A percentile compares a stretch with the other conserved stretches of the same genome.
These are phyloP conservation scores for Phaethornis superciliosus DNA, from an alignment of 2,113 vertebrate species.

Conservation along the genomic window DNA sequence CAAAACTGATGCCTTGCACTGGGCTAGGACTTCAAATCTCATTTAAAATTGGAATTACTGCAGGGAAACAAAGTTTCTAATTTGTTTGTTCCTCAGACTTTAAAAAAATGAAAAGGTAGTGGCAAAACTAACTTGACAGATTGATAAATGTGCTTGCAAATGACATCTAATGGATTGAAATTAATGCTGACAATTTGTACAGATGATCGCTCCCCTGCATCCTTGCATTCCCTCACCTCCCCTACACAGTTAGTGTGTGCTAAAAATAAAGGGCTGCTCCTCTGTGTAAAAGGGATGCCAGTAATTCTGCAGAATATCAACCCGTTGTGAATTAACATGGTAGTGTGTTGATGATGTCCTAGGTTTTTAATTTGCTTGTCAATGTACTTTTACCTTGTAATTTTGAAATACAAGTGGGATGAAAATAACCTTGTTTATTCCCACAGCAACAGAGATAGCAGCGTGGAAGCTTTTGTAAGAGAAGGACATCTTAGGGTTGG, in stretches of 20 bases:
- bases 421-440: background rate
- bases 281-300: background rate
- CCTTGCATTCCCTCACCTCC: background rate
- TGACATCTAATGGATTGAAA: background rate
- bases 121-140: background rate
- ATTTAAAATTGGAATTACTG: background rate
- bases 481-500: background rate
- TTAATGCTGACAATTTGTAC: background rate
- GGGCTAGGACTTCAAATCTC: background rate
- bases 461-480: background rate
- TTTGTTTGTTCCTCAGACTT: background rate
- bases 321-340: background rate
- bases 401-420: background rate
- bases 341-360: rapidly evolving
- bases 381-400: background rate
- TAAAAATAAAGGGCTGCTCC: background rate
- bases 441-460: background rate
- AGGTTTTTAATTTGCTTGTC: background rate
- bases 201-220: background rate
- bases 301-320: background rate
- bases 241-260: background rate
- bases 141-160: background rate
- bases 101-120: background rate
- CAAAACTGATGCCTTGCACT: background rate
- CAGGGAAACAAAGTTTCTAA: background rate